Percentiles rank a stretch among this genome's conserved stretches.
Evolutionary conservation across 2,797 vertebrate genomes (phyloP).

Genomic region (Coreius guichenoti): DNA sequence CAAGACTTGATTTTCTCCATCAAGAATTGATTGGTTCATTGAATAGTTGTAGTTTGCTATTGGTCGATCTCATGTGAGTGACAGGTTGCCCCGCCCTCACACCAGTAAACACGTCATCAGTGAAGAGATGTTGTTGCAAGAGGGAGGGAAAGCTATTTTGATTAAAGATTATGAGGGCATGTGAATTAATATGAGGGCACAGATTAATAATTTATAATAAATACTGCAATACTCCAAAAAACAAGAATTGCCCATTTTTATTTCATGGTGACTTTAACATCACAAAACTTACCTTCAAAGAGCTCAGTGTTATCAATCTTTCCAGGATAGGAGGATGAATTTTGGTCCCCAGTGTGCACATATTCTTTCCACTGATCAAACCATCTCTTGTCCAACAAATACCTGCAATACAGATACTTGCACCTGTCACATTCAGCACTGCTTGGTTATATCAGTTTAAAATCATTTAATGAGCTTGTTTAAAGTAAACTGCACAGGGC

Average conservation of each 20-base stretch:
- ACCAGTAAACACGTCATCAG: too few relatives aligned
- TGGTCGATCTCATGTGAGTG: not conserved
- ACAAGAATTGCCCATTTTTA: not conserved
- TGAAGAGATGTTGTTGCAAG: too few relatives aligned
- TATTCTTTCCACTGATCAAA: conserved; percentile 85
- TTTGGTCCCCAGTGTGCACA: conserved; percentile 81
- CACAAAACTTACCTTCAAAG: conserved; percentile 79
- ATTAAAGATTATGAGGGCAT: too few relatives aligned
- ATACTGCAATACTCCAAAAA: not conserved
- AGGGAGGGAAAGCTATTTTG: too few relatives aligned
- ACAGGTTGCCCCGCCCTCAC: not conserved
- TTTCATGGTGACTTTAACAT: not conserved
- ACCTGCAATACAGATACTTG: conserved; percentile 71
- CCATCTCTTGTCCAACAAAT: conserved; percentile 83
- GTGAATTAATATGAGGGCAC: too few relatives aligned
- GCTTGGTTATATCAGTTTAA: not conserved
- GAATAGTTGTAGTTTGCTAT: not conserved
- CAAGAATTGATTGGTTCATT: not conserved
- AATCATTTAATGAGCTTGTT: conserved; percentile 4
- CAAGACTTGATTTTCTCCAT: not conserved
- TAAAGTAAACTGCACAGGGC: not conserved
- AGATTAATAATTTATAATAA: too few relatives aligned
- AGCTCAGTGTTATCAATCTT: conserved; percentile 83
- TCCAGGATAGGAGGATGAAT: conserved; percentile 82
- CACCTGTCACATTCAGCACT: not conserved